Base-by-base conservation (phyloP, 2,888 invertebrate genomes). In the Eupithecia subfuscata region DNA sequence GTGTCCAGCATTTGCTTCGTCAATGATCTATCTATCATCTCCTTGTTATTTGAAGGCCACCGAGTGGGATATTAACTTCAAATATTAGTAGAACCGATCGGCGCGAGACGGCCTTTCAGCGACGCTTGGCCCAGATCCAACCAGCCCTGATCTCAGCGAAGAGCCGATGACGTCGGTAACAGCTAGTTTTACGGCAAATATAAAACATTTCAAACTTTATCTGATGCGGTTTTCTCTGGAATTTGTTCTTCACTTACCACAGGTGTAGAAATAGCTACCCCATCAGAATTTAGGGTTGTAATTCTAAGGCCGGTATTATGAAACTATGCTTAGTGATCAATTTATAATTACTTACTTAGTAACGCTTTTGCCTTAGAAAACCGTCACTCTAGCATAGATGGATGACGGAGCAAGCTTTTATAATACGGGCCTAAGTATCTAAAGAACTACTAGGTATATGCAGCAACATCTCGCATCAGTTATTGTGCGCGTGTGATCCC, bases 91-190 rank as follows among this genome's bases (percentile, higher is more conserved):
- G 9, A 34, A 34, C 34, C 5, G 34, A 34, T 64, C 64, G 64
- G 18, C 18, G 30, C 64, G 34, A 34, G 34, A 34, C 64, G 64
- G 64, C 64, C 64, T 64, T 40, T 12, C 25, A 60, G 60, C 9
- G 67, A 22, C 67, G 22, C 67, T 60, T 64, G 64, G 64, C 64
- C 18, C 64, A 8, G 64, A 34, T 30, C 64, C 64, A 64, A 16
- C 18, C 64, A 34, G 34, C 18, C 64, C 64, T 34, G 64, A 64
- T 64, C 30, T 64, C 60, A 34, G 30, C 64, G 18, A 34, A 34
- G 16, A 16, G 18, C 34, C 34, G 1, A 64, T 64, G 64, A 64
- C 34, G 34, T 64, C 18, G 34, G 30, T 9, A 34, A 8, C 64
- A 34, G 64, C 11, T 64, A 60, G 60, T 64, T 64, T 16, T 34